Evolutionary conservation across 2,888 invertebrate genomes (phyloP).

Genomic region (Platerodrilus igneus): DNA sequence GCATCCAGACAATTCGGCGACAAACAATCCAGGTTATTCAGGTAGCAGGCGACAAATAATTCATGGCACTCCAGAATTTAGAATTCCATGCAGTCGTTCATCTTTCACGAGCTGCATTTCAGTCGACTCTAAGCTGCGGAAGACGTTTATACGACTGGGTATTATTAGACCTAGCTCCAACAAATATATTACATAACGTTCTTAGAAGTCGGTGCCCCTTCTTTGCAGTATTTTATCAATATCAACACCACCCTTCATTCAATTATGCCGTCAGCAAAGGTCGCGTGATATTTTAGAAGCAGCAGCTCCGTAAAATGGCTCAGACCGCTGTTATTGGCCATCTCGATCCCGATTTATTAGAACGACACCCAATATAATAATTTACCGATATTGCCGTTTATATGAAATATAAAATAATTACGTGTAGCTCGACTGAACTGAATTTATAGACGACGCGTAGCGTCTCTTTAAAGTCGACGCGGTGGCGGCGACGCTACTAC

Average conservation of each 20-base stretch:
- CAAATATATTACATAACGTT: conserved; percentile 20
- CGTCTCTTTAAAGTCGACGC: conserved; percentile 12
- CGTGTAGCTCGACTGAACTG: conserved; percentile 11
- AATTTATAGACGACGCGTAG: conserved; percentile 10
- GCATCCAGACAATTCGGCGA: conserved; percentile 18
- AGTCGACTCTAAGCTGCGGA: conserved; percentile 13
- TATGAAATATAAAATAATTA: conserved; percentile 34
- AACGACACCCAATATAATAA: conserved; percentile 35
- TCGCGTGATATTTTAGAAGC: conserved; percentile 31
- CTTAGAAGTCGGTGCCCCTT: background rate
- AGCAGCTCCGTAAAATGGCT: conserved; percentile 32
- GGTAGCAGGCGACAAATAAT: conserved; percentile 27
- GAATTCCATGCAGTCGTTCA: conserved; percentile 29
- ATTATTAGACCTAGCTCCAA: conserved; percentile 23
- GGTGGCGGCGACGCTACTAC: too few species aligned
- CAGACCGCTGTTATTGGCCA: conserved; percentile 33
- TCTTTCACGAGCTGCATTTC: conserved; percentile 24
- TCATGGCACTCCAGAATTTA: conserved; percentile 28
- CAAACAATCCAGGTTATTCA: conserved; percentile 24
- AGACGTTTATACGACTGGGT: conserved; percentile 25
- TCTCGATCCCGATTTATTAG: conserved; percentile 36
- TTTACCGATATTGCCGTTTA: conserved; percentile 31
- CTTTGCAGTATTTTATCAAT: conserved; percentile 16
- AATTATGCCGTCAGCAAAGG: conserved; percentile 30
- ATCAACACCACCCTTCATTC: conserved; percentile 27